Conservation (phyloP, 2,888 invertebrate genomes). For the Melipona bicolor region DNA sequence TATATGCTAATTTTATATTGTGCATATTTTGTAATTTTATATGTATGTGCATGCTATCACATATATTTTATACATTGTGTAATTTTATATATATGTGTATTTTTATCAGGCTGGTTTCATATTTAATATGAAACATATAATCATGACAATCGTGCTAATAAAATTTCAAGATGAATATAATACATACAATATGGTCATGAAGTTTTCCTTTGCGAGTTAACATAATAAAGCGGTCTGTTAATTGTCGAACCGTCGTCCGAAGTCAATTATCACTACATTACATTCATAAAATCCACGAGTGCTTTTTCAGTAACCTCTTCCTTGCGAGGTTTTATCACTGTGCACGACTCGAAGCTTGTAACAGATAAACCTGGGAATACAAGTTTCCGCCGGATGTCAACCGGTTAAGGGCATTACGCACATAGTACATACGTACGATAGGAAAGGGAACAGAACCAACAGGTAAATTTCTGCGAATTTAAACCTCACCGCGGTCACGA, state of each 20-base stretch:
- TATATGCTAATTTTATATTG: no score
- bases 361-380: constrained; percentile 19
- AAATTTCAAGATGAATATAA: no score
- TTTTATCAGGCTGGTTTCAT: no score
- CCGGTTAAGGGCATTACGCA: constrained; percentile 36
- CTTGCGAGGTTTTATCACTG: neutral
- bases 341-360: neutral
- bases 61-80: no score
- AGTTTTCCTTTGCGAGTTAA: neutral
- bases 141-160: no score
- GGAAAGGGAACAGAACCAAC: neutral
- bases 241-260: neutral
- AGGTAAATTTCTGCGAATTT: constrained; percentile 24
- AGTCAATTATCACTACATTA: constrained; percentile 3
- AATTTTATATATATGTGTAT: no score
- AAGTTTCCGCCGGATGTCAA: constrained; percentile 51
- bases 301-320: neutral
- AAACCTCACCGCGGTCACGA: neutral
- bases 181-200: no score
- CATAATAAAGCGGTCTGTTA: neutral
- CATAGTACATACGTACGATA: neutral
- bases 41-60: no score
- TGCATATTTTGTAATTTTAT: no score
- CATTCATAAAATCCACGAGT: neutral
- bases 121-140: no score